These are phyloP conservation scores for Echeneis naucrates DNA, from an alignment of 2,797 vertebrate genomes.

Conservation along the genomic window DNA sequence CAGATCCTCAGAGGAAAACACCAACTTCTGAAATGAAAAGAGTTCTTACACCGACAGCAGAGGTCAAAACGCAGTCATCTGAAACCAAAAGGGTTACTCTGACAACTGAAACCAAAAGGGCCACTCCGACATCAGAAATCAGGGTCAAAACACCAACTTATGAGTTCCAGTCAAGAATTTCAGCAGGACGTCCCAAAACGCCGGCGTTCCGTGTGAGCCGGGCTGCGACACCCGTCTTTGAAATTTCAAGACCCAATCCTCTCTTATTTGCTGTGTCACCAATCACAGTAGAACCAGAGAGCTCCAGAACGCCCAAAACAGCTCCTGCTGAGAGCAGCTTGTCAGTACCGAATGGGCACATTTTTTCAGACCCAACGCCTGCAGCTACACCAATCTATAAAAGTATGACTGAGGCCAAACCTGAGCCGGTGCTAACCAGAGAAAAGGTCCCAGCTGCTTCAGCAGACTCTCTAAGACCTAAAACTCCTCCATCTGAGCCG, in stretches of 20 bases:
- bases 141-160: conserved; percentile 73
- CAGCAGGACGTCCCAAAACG: conserved; percentile 73
- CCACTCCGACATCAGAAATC: conserved; percentile 52
- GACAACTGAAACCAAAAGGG: conserved; percentile 51
- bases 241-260: conserved; percentile 84
- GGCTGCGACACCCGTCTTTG: conserved; percentile 76
- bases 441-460: conserved; percentile 27
- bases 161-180: conserved; percentile 69
- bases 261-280: conserved; percentile 84
- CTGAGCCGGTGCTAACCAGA: conserved; percentile 55
- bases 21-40: conserved; percentile 55
- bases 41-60: conserved; percentile 42
- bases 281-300: conserved; percentile 75
- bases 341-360: conserved; percentile 65
- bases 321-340: conserved; percentile 33
- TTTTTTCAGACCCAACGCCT: conserved; percentile 44
- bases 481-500: conserved; percentile 35
- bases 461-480: conserved; percentile 32
- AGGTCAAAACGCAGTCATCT: conserved; percentile 43
- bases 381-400: conserved; percentile 46
- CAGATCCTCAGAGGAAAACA: conserved; percentile 51
- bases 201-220: conserved; percentile 72
- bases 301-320: conserved; percentile 65
- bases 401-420: conserved; percentile 60
- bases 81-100: conserved; percentile 48